Conservation (phyloP, 2,113 vertebrate species). For the Barbus barbus region DNA sequence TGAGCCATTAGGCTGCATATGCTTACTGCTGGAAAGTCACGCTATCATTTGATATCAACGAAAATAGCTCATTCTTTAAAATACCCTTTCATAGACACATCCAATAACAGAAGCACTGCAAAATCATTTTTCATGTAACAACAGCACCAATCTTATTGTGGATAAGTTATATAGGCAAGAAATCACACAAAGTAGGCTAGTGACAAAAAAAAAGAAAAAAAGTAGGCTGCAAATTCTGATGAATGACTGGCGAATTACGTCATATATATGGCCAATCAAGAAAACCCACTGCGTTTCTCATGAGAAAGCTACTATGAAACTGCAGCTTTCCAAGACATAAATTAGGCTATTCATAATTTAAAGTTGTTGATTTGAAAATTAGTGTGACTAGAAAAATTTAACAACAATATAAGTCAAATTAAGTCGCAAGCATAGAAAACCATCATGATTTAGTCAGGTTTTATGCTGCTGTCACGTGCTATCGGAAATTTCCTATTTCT, state of each 20-base stretch:
- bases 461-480: no score
- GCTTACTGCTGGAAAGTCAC: constrained; percentile 6
- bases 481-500: no score
- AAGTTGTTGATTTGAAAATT: background rate
- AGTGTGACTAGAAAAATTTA: background rate
- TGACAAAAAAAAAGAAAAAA: background rate
- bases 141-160: background rate
- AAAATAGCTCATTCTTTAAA: background rate
- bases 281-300: background rate
- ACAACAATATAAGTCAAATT: background rate
- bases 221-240: background rate
- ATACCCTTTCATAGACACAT: background rate
- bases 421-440: background rate
- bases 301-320: background rate
- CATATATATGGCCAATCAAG: background rate
- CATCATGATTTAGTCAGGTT: background rate
- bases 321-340: background rate
- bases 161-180: background rate
- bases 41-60: background rate
- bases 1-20: background rate
- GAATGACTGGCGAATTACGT: background rate
- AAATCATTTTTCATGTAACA: background rate
- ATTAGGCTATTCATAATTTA: background rate
- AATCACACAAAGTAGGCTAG: background rate
- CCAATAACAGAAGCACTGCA: background rate